Evolutionary conservation across 2,888 invertebrate species (phyloP).

Genomic region (Cylindroiulus punctatus): DNA sequence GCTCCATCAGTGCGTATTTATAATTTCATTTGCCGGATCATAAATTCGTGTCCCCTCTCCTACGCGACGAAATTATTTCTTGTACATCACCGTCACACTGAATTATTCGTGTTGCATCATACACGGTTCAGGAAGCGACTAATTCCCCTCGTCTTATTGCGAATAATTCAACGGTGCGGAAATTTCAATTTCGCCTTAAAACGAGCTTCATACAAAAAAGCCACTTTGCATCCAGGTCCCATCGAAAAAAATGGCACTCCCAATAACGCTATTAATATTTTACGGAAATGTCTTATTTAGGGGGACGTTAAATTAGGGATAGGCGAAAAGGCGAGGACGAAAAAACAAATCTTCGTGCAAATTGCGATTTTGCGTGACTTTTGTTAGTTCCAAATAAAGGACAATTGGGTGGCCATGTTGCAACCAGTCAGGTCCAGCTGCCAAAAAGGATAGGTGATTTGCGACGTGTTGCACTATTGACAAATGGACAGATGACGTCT

Average conservation of each 20-base stretch:
- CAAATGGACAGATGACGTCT: neutral
- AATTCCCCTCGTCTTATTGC: constrained; percentile 28
- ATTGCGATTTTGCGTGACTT: constrained; percentile 24
- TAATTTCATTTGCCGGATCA: constrained; percentile 42
- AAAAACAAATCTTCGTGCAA: neutral
- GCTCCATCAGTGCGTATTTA: constrained; percentile 34
- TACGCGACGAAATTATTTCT: neutral
- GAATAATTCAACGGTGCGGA: constrained; percentile 15
- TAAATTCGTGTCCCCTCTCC: constrained; percentile 34
- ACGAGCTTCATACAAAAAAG: neutral
- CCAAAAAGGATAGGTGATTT: constrained; percentile 1
- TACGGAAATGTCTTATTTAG: constrained; percentile 22
- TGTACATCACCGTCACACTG: constrained; percentile 42
- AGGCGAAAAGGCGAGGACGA: neutral
- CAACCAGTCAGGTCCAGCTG: neutral
- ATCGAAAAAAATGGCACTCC: neutral
- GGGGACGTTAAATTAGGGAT: neutral
- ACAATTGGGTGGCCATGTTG: neutral
- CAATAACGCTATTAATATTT: constrained; percentile 16
- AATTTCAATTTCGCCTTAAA: constrained; percentile 19
- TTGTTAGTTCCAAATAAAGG: neutral
- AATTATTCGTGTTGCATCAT: constrained; percentile 13
- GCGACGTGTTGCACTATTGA: neutral
- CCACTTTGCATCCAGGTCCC: neutral
- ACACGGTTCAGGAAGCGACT: neutral